Conservation (phyloP, 1,140 invertebrate genomes). For the Anagrus nilaparvatae region DNA sequence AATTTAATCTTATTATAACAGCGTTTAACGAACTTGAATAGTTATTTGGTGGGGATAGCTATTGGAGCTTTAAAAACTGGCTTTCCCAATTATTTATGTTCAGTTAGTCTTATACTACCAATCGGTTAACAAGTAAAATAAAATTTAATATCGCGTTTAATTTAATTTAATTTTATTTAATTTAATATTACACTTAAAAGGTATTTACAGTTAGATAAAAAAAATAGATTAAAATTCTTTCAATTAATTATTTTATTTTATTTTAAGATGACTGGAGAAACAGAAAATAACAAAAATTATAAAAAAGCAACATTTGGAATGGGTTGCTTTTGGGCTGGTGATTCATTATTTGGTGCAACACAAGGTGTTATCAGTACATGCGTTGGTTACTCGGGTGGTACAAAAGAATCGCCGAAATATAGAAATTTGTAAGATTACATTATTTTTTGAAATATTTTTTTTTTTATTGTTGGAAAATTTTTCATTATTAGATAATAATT, state of each 20-base stretch:
- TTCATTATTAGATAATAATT: too few species aligned
- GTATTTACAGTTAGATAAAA: too few species aligned
- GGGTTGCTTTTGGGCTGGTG: constrained; percentile 96
- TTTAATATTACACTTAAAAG: too few species aligned
- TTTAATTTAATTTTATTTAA: too few species aligned
- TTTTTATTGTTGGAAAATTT: too few species aligned
- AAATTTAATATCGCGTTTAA: too few species aligned
- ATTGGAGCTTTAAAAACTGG: constrained; percentile 11
- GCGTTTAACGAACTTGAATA: constrained; percentile 9
- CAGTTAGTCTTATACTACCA: too few species aligned
- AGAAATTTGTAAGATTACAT: constrained; percentile 63
- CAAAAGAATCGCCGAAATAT: constrained; percentile 71
- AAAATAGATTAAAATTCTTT: too few species aligned
- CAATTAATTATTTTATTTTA: too few species aligned
- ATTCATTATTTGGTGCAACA: constrained; percentile 78
- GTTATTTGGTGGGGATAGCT: neutral
- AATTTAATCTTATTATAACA: too few species aligned
- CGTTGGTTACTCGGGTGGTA: constrained; percentile 90
- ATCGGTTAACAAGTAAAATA: too few species aligned
- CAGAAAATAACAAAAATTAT: constrained; percentile 33
- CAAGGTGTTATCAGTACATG: constrained; percentile 79
- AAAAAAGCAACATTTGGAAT: constrained; percentile 81
- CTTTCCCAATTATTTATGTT: constrained; percentile 9
- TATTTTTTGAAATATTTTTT: constrained; percentile 6
- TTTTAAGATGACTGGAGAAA: constrained; percentile 37